Evolutionary conservation across 2,888 invertebrate genomes (phyloP), one percentile per base, ranked within the genome.

Genomic region (Campaea margaritaria): DNA sequence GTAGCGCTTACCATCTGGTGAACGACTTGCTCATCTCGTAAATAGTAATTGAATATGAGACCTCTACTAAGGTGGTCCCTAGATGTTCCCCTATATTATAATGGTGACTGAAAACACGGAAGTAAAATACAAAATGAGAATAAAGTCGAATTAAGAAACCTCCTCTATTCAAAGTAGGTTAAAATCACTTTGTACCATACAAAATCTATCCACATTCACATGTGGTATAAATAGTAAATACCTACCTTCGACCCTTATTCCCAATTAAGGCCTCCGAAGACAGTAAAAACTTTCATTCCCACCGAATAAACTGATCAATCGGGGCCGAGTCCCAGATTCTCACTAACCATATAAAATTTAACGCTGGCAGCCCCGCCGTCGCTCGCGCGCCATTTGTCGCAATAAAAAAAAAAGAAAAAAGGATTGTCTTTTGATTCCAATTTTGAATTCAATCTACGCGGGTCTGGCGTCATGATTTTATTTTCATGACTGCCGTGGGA

Each of bases 361-460:
- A 74, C 82, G 69, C 77, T 79, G 83, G 84, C 83, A 72, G 76
- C 71, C 67, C 68, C 69, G 38, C 27, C 38, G 48, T 49, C 41
- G 68, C 74, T 64, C 82, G 76, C 82, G 84, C 76, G 86, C 83
- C 81, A 82, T 86, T 84, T 78, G 83, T 81, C 77, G 81, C 82
- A 81, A 87, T 87, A 89, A 90, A 91, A 85, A 85, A 73, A 78
- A 82, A 83, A 73, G n/a, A 79, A 73, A 79, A 87, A 88, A 86
- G 87, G 87, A 88, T 89, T 89, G 89, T 86, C 88, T 87, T 87
- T 82, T 89, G 91, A 89, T 90, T 86, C 88, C 90, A 89, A 89
- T 90, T 91, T 88, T 85, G 88, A 85, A 89, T 89, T 89, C 91
- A 90, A 92, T 91, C 84, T 87, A 79, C 86, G 83, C 85, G 85